A percentile compares a stretch with the other conserved stretches of the same genome.
Evolutionary conservation across 53 echinoderm and acorn worm genomes (phyloP).

Genomic region (Holothuria scabra): DNA sequence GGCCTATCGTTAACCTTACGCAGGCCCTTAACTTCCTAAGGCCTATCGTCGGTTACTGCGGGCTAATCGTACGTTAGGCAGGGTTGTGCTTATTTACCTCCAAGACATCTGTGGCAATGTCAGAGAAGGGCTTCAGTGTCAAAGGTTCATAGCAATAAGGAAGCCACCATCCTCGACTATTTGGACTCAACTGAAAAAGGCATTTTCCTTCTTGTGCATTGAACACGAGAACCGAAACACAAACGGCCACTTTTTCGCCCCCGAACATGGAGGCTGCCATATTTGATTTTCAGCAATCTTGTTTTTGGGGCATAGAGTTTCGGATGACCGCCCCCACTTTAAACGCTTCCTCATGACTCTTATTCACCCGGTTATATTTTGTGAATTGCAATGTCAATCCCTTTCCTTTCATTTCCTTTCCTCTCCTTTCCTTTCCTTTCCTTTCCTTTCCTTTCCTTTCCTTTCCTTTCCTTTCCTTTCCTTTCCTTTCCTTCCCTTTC

Average conservation of each 20-base stretch:
- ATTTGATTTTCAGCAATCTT: not conserved
- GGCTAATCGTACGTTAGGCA: too few relatives aligned
- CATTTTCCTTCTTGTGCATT: not conserved
- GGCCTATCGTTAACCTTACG: too few relatives aligned
- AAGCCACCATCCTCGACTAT: conserved; percentile 25
- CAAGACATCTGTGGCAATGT: conserved; percentile 4
- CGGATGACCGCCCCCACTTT: not conserved
- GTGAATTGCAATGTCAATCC: too few relatives aligned
- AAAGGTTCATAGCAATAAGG: conserved; percentile 1
- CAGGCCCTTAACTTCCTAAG: too few relatives aligned
- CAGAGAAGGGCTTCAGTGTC: conserved; percentile 14
- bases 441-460: too few relatives aligned
- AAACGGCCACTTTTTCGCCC: not conserved
- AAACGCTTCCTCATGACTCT: too few relatives aligned
- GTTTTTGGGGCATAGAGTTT: not conserved
- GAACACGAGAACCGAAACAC: conserved; percentile 27
- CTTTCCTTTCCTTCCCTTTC: too few relatives aligned
- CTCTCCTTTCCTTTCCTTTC: too few relatives aligned
- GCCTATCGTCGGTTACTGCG: too few relatives aligned
- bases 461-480: too few relatives aligned
- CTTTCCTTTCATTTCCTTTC: too few relatives aligned
- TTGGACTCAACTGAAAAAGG: not conserved
- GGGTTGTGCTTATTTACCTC: not conserved
- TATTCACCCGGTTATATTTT: too few relatives aligned
- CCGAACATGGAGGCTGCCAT: conserved; percentile 32